Evolutionary conservation across 2,888 invertebrate species (phyloP), one percentile per base, ranked within the genome.

Genomic region (Cataglyphis altisquamis): DNA sequence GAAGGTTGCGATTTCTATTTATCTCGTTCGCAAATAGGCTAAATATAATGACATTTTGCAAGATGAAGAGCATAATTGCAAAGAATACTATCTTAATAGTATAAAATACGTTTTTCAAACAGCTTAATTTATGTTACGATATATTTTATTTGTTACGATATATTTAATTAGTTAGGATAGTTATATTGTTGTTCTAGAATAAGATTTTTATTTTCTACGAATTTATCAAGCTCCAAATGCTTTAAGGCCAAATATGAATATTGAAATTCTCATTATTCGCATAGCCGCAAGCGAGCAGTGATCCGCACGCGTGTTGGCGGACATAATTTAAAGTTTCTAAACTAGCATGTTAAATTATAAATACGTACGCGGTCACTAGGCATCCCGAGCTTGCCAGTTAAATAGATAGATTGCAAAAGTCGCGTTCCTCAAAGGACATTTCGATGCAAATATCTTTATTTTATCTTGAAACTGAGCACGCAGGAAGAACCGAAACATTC

Each of bases 301-400:
- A 85, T 82, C 77, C 84, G 82, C 83, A 84, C 84, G 83, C 84
- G 84, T 84, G 91, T 91, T 87, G 83, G 82, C 90, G 89, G 89
- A 91, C 93, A 93, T 92, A 94, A 94, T 94, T 94, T 93, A 91
- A 94, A 94, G 91, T 94, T 94, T 91, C 92, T 90, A 91, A 92
- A 93, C 92, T 91, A 91, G 88, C 89, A 87, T 86, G 90, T 89
- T 93, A 91, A 93, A 94, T 94, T 92, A 94, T 92, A 87, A 90
- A 94, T 92, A 90, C 89, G 91, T 91, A 92, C 90, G 84, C 87
- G 84, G 78, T 86, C 88, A 91, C 92, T 91, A 91, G 89, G 90
- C 90, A 93, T 92, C 90, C 88, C 25, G 60, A 45, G 72, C 41
- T 72, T 32, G 36, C 60, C 39, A 80, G 60, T 80, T 80, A 70